Conservation (phyloP, 1,140 invertebrate species). For the roundworm (Caenorhabditis elegans) region DNA sequence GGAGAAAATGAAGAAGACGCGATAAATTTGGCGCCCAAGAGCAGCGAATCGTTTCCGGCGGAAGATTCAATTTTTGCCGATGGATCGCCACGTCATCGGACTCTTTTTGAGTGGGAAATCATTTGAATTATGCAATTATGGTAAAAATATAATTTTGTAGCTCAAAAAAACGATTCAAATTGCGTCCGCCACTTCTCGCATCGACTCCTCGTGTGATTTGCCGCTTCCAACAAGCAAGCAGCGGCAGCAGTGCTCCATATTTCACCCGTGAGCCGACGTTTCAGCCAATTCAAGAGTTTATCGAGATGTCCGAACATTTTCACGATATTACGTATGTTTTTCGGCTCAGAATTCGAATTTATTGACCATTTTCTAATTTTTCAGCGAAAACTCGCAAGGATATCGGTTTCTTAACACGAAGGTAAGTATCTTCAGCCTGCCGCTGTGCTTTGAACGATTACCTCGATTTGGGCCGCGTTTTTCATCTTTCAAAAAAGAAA, state of each 20-base stretch:
- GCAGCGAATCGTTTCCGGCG: neutral
- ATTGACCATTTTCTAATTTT: neutral
- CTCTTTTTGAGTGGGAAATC: neutral
- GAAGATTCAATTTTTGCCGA: neutral
- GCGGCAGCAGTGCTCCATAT: neutral
- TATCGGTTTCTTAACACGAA: neutral
- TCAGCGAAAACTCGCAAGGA: slow-evolving; percentile 10
- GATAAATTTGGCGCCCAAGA: neutral
- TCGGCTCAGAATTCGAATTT: neutral
- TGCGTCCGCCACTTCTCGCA: neutral
- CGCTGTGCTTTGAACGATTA: neutral
- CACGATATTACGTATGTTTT: neutral
- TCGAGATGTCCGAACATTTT: neutral
- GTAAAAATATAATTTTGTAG: neutral
- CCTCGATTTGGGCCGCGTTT: neutral
- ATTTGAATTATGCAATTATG: neutral
- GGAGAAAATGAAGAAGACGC: neutral
- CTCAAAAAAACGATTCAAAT: neutral
- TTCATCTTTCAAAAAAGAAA: neutral
- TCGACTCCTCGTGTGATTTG: slow-evolving; percentile 21
- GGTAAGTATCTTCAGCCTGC: neutral
- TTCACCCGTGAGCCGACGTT: neutral
- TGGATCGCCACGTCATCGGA: neutral
- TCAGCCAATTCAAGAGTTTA: neutral
- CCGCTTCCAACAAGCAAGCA: neutral